phyloP scores from a whole-genome alignment of 2,888 invertebrate genomes.

The Epinotia ramella region DNA sequence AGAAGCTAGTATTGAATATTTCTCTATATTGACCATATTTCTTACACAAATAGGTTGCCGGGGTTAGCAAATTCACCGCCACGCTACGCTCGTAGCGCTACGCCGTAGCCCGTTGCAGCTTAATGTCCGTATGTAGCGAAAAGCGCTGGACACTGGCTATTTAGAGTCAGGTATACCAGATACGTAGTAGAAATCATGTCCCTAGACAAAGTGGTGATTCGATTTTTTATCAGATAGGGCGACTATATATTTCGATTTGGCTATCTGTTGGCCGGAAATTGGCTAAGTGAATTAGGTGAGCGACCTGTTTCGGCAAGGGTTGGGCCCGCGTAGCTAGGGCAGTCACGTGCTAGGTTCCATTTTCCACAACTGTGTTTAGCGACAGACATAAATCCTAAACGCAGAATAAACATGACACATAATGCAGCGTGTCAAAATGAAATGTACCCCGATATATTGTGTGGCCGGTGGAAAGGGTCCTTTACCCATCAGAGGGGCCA shows the following conservation, averaged over 20 bases:
- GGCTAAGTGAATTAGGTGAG: slow-evolving; percentile 80
- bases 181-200: neutral
- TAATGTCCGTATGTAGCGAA: too few relatives aligned
- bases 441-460: neutral
- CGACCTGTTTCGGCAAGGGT: slow-evolving; percentile 76
- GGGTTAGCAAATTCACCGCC: too few relatives aligned
- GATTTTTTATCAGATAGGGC: slow-evolving; percentile 64
- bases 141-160: too few relatives aligned
- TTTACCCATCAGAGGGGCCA: slow-evolving; percentile 60
- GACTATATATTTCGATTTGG: slow-evolving; percentile 72
- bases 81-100: too few relatives aligned
- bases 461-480: slow-evolving; percentile 12
- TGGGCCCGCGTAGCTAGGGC: slow-evolving; percentile 59
- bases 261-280: slow-evolving; percentile 73
- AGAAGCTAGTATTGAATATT: too few relatives aligned
- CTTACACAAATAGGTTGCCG: too few relatives aligned
- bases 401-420: neutral
- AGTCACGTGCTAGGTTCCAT: slow-evolving; percentile 62
- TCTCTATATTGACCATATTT: too few relatives aligned
- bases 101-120: too few relatives aligned
- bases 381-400: neutral
- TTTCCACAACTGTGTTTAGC: neutral
- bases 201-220: neutral
- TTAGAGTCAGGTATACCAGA: neutral
- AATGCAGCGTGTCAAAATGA: slow-evolving; percentile 2